Base-by-base conservation (phyloP, 2,888 invertebrate species). In the Hedya salicella region DNA sequence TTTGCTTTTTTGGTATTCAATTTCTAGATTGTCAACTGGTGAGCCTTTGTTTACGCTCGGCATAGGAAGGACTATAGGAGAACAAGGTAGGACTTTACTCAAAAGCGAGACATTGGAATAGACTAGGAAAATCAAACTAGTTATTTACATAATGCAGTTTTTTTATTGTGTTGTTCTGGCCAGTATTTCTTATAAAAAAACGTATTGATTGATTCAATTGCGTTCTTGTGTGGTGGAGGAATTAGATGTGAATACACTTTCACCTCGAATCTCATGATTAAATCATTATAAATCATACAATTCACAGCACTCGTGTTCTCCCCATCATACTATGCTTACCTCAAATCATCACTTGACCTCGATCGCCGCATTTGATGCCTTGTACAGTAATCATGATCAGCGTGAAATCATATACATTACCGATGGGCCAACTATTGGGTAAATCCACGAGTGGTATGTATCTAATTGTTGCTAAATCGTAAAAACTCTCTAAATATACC, bases 261-360 rank as follows among this genome's bases (percentile, higher is more conserved):
- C 13, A 42, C 56, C 16, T 30, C 56, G 6, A 30, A 16, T 30
- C 42, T 25, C 21, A 14, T 40, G 40, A 19, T 53, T 53, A 19
- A 14, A 56, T 42, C 56, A 56, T 44, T 44, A 56, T 42, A 56
- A 42, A 56, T 14, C 56, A 30, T 16, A 56, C 56, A 56, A 54
- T 54, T 21, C 19, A 40, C 19, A 42, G 16, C 25, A 25, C 42
- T 56, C 44, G 44, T 44, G 56, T 56, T 56, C 54, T 17, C 13
- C 16, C 40, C 54, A 32, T 56, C 56, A 30, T 54, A 13, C 25
- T 25, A 19, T 14, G 44, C 25, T 54, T 53, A 39, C 54, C 25
- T 44, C 30, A 25, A 56, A 56, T 44, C 56, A 57, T 57, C 32
- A 57, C 44, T 57, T 32, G 44, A 57, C 44, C 57, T 32, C 57